phyloP scores from a whole-genome alignment of 2,113 vertebrate genomes.

The Rousettus leschenaultii region DNA sequence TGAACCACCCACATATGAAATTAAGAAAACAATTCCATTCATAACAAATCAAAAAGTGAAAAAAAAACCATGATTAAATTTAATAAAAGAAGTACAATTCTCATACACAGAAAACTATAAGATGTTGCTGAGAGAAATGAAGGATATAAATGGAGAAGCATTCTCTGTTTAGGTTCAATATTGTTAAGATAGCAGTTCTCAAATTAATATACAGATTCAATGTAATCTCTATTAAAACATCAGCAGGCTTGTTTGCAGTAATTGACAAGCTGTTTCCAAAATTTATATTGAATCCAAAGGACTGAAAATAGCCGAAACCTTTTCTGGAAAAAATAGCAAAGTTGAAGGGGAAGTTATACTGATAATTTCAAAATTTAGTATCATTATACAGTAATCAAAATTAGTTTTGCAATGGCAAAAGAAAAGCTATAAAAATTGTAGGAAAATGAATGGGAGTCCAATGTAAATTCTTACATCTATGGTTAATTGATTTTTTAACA shows the following conservation, averaged over 20 bases:
- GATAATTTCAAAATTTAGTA: background rate
- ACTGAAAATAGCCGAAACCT: background rate
- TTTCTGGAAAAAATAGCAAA: background rate
- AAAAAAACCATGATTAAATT: background rate
- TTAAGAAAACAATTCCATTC: background rate
- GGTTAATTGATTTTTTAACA: background rate
- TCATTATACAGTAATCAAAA: slow-evolving; percentile 15
- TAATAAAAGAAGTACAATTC: background rate
- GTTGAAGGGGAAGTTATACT: background rate
- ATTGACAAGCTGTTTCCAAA: background rate
- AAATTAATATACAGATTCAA: background rate
- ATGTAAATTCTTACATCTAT: background rate
- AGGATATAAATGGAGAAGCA: background rate
- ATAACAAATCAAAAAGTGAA: background rate
- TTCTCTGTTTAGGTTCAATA: background rate
- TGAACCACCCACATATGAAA: background rate
- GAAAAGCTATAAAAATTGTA: background rate
- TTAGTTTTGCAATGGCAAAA: background rate
- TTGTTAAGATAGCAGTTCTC: background rate
- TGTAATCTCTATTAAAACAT: background rate
- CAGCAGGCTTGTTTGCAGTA: background rate
- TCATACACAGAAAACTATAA: background rate
- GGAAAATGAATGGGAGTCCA: background rate
- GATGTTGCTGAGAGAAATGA: background rate
- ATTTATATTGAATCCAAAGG: background rate